These are phyloP conservation scores for Polypedilum vanderplanki DNA, from an alignment of 1,140 invertebrate genomes.

Conservation along the genomic window DNA sequence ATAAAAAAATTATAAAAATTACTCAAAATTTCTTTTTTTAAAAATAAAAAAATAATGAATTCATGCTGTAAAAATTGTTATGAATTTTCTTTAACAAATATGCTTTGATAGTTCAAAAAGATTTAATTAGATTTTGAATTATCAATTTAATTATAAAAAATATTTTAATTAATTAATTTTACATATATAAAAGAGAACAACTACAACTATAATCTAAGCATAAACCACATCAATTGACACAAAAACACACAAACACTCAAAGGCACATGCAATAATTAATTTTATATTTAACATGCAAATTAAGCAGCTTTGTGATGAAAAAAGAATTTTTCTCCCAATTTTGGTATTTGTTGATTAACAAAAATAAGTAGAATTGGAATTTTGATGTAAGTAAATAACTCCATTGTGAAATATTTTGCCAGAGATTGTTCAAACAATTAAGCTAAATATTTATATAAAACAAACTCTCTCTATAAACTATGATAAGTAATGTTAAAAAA, in stretches of 20 bases:
- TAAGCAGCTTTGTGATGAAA: too few relatives aligned
- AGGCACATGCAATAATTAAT: too few relatives aligned
- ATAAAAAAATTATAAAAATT: constrained; percentile 26
- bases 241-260: too few relatives aligned
- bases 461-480: background rate
- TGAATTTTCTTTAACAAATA: background rate
- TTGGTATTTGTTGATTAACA: background rate
- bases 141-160: too few relatives aligned
- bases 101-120: too few relatives aligned
- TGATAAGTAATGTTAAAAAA: background rate
- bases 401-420: background rate
- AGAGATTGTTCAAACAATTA: background rate
- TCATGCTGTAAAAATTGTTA: background rate
- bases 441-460: background rate
- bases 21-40: constrained; percentile 28
- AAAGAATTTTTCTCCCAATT: too few relatives aligned
- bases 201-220: too few relatives aligned
- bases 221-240: too few relatives aligned
- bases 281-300: too few relatives aligned
- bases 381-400: background rate
- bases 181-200: too few relatives aligned
- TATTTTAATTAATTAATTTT: too few relatives aligned
- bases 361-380: background rate
- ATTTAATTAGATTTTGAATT: too few relatives aligned
- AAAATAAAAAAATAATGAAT: background rate